Percentiles rank a stretch among this genome's conserved stretches.
Conservation (phyloP, 2,888 invertebrate species). For the Tipula unca region DNA sequence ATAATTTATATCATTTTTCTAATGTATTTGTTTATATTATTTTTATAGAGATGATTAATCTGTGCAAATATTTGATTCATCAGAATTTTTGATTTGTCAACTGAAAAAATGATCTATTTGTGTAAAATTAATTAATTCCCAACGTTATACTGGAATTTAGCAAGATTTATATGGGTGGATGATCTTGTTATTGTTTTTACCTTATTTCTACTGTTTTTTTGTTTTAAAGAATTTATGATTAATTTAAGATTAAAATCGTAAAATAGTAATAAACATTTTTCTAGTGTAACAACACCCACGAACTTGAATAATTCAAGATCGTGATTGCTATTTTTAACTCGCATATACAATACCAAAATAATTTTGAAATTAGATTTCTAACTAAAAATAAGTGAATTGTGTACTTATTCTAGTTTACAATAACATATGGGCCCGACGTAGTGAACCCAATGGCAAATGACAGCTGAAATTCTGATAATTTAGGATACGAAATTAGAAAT, state of each 20-base stretch:
- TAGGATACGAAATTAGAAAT: too few relatives aligned
- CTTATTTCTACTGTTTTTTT: background rate
- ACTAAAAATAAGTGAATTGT: too few relatives aligned
- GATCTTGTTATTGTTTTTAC: background rate
- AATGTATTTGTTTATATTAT: background rate
- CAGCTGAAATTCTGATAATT: too few relatives aligned
- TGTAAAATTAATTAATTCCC: background rate
- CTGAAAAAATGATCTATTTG: background rate
- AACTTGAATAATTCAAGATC: too few relatives aligned
- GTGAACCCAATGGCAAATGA: too few relatives aligned
- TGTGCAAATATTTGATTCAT: background rate
- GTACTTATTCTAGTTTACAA: too few relatives aligned
- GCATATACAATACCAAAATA: background rate
- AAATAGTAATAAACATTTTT: background rate
- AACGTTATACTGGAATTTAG: background rate
- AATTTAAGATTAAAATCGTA: background rate
- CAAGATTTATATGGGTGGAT: background rate
- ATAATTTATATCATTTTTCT: background rate
- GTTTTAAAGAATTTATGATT: background rate
- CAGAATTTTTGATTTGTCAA: background rate
- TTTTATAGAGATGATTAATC: background rate
- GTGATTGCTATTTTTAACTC: background rate
- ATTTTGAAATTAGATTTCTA: background rate
- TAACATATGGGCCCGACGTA: too few relatives aligned
- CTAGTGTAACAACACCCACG: background rate